These are phyloP conservation scores for Barypeithes pellucidus DNA, from an alignment of 2,888 invertebrate species.

Conservation along the genomic window DNA sequence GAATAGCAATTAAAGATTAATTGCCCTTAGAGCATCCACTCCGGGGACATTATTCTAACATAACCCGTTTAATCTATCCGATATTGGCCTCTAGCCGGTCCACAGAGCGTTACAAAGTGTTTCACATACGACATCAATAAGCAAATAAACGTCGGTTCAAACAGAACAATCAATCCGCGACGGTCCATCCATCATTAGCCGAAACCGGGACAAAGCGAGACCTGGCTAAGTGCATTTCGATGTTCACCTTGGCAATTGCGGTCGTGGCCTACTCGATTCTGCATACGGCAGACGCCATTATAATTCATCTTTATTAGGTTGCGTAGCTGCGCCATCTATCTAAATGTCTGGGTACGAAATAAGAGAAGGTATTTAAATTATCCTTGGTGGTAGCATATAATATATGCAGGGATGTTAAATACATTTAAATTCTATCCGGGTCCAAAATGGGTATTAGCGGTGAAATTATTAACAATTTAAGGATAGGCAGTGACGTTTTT, in stretches of 20 bases:
- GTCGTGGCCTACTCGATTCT: constrained; percentile 46
- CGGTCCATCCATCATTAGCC: constrained; percentile 50
- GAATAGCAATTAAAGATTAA: constrained; percentile 26
- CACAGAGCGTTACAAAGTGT: constrained; percentile 43
- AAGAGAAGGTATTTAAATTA: constrained; percentile 37
- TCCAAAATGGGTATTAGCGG: neutral
- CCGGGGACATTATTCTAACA: constrained; percentile 31
- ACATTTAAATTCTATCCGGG: neutral
- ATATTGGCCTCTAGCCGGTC: constrained; percentile 31
- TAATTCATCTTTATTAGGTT: constrained; percentile 54
- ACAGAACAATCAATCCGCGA: constrained; percentile 50
- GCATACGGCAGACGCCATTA: constrained; percentile 52
- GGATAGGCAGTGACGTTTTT: no score
- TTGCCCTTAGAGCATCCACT: constrained; percentile 30
- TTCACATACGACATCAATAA: constrained; percentile 38
- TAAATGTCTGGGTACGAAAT: constrained; percentile 34
- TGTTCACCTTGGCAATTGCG: constrained; percentile 53
- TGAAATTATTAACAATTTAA: no score
- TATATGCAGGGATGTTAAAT: constrained; percentile 1
- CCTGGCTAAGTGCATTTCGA: constrained; percentile 51
- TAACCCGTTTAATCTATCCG: constrained; percentile 39
- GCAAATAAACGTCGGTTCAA: constrained; percentile 50
- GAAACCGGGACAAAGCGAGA: constrained; percentile 30
- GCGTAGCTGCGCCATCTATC: constrained; percentile 44
- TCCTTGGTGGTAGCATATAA: constrained; percentile 1